phyloP scores from a whole-genome alignment of 2,113 vertebrate species.

The Australoheros scitulus region DNA sequence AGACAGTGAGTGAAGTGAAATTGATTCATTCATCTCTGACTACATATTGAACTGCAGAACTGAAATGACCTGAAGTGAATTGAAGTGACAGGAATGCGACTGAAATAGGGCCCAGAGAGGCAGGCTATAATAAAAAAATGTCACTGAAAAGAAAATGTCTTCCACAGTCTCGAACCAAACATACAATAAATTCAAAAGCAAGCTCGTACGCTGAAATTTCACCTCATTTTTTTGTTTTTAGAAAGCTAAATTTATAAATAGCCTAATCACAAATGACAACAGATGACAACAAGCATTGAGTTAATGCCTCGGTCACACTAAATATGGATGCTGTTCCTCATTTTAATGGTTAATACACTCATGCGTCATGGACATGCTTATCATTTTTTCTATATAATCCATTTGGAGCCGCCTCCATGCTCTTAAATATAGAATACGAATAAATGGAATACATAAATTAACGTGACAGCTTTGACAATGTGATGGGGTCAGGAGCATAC shows the following conservation, averaged over 20 bases:
- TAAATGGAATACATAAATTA: slow-evolving; percentile 28
- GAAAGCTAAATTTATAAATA: not conserved
- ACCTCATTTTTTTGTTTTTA: not conserved
- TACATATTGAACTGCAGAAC: not conserved
- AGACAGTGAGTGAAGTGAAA: slow-evolving; percentile 17
- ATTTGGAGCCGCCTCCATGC: slow-evolving; percentile 28
- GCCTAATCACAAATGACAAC: not conserved
- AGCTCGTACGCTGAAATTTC: not conserved
- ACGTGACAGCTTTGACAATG: slow-evolving; percentile 38
- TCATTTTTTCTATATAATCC: slow-evolving; percentile 42
- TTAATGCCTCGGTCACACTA: slow-evolving; percentile 11
- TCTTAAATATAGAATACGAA: slow-evolving; percentile 51
- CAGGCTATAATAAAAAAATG: not conserved
- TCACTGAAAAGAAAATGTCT: slow-evolving; percentile 5
- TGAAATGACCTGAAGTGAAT: slow-evolving; percentile 37
- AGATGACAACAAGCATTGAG: slow-evolving; percentile 3
- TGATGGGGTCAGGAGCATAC: slow-evolving; percentile 9
- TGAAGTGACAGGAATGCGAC: slow-evolving; percentile 31
- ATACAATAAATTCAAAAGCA: not conserved
- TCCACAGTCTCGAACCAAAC: not conserved
- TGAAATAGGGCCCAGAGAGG: slow-evolving; percentile 14
- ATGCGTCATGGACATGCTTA: slow-evolving; percentile 10
- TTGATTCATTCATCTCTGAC: slow-evolving; percentile 27
- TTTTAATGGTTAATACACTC: slow-evolving; percentile 7
- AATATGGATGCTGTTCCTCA: slow-evolving; percentile 26